Evolutionary conservation across 2,113 vertebrate genomes (phyloP).

Genomic region (Misgurnus anguillicaudatus): DNA sequence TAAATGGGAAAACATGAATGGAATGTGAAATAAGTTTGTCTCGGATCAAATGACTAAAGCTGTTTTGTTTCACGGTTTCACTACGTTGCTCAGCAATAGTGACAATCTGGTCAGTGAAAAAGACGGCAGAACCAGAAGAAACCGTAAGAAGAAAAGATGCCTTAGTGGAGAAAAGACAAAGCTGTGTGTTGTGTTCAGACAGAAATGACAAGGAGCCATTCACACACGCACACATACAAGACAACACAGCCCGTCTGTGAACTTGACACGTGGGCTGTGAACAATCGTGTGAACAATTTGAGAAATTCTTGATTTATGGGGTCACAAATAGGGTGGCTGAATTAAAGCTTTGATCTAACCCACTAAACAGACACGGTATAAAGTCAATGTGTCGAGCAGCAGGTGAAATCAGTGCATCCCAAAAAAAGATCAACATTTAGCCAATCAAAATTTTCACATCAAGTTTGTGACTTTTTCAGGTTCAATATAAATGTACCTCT

Average conservation of each 20-base stretch:
- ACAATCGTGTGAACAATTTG: slow-evolving; percentile 25
- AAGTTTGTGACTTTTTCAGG: too few species aligned
- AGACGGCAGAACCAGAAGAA: slow-evolving; percentile 26
- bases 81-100: slow-evolving; percentile 25
- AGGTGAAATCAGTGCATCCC: background rate
- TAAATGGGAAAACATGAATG: background rate
- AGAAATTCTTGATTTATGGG: slow-evolving; percentile 3
- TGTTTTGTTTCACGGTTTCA: background rate
- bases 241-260: background rate
- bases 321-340: background rate
- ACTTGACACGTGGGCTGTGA: slow-evolving; percentile 27
- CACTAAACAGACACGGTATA: too few species aligned
- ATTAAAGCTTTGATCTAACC: background rate
- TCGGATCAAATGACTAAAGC: background rate
- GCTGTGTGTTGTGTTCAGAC: slow-evolving; percentile 42
- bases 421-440: too few species aligned
- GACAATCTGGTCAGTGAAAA: slow-evolving; percentile 42
- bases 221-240: slow-evolving; percentile 20
- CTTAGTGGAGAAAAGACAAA: slow-evolving; percentile 42
- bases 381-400: background rate
- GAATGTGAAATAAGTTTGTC: background rate
- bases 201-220: slow-evolving; percentile 26
- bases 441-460: too few species aligned
- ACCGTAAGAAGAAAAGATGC: background rate
- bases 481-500: too few species aligned